Evolutionary conservation across 2,797 vertebrate genomes (phyloP).

Genomic region (Novumbra hubbsi): DNA sequence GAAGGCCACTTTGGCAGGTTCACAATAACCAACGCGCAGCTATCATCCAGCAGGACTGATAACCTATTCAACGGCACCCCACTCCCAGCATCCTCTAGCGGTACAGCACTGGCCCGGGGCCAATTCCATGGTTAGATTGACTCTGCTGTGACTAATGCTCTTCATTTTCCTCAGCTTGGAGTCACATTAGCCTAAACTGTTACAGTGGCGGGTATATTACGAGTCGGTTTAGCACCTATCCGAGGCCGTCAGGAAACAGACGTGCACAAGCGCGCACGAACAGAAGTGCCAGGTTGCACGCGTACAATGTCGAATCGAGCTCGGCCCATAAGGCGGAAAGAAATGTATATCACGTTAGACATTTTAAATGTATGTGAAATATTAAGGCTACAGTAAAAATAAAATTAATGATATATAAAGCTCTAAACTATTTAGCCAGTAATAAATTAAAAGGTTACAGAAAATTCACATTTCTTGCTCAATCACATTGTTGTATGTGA

Average conservation of each 20-base stretch:
- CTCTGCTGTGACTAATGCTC: slow-evolving; percentile 1
- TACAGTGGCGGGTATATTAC: not conserved
- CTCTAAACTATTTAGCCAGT: too few relatives aligned
- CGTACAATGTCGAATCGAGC: not conserved
- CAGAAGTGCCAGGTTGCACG: not conserved
- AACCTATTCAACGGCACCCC: not conserved
- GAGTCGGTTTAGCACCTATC: not conserved
- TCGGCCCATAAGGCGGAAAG: not conserved
- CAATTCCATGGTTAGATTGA: not conserved
- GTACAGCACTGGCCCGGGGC: not conserved
- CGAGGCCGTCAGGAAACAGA: slow-evolving; percentile 1
- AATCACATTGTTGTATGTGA: too few relatives aligned
- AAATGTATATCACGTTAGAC: too few relatives aligned
- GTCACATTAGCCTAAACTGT: not conserved
- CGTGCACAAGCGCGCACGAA: not conserved
- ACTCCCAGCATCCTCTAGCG: not conserved
- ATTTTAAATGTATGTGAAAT: too few relatives aligned
- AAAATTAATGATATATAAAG: too few relatives aligned
- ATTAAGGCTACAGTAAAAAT: too few relatives aligned
- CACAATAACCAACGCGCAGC: not conserved
- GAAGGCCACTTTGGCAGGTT: not conserved
- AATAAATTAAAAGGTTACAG: too few relatives aligned
- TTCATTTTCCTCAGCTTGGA: slow-evolving; percentile 1
- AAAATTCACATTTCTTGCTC: too few relatives aligned
- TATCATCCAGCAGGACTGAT: not conserved